A percentile compares a stretch with the other conserved stretches of the same genome.
phyloP scores from a whole-genome alignment of 2,113 vertebrate species.

The Variabilichromis moorii region DNA sequence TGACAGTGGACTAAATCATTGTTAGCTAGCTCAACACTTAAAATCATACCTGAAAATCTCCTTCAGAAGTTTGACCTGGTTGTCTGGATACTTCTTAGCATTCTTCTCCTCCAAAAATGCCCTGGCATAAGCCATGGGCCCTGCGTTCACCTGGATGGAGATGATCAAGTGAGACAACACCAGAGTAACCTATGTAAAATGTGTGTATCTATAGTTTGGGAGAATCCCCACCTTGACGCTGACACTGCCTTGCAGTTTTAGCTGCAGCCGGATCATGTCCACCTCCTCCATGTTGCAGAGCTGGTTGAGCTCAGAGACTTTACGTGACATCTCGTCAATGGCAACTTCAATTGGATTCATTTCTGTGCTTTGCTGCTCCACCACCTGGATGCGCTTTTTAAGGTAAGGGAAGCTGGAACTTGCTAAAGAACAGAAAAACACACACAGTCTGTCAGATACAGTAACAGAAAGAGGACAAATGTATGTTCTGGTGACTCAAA shows the following conservation, averaged over 20 bases:
- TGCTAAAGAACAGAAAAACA: conserved; percentile 60
- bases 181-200: background rate
- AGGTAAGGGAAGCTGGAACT: conserved; percentile 92
- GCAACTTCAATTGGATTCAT: conserved; percentile 98
- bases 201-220: background rate
- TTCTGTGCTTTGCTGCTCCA: conserved; percentile 91
- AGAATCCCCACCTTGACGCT: conserved; percentile 72
- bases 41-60: conserved; percentile 91
- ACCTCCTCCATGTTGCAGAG: conserved; percentile 92
- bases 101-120: conserved; percentile 97
- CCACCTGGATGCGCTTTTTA: conserved; percentile 94
- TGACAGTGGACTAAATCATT: background rate
- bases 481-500: background rate
- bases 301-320: conserved; percentile 93
- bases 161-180: background rate
- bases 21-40: background rate
- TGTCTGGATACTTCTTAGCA: conserved; percentile 96
- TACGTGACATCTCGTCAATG: conserved; percentile 97
- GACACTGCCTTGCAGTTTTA: conserved; percentile 97
- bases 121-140: conserved; percentile 95
- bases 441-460: background rate
- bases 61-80: conserved; percentile 95
- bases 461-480: background rate
- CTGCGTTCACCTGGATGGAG: conserved; percentile 84
- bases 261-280: conserved; percentile 97